Evolutionary conservation across 2,888 invertebrate species (phyloP), one percentile per base, ranked within the genome.

Genomic region (Psylliodes chrysocephalus): DNA sequence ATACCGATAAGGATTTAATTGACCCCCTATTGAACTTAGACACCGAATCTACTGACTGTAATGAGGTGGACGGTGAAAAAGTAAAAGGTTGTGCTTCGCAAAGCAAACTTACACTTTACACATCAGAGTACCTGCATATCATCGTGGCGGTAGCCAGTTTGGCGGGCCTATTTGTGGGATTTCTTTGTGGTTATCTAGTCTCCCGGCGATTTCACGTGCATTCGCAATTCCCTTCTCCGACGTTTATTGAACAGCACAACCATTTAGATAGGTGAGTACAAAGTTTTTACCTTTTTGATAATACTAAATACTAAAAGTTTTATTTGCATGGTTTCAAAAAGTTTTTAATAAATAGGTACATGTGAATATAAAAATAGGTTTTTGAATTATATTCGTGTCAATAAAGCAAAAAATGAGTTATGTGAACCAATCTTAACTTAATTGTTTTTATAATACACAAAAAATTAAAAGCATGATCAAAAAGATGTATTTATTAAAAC

Each of bases 121-220:
- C 91, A 46, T 91, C 93, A 1, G 91, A 92, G 77, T 92, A 93
- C 1, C 83, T 94, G 68, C 90, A 92, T 57, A 90, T 93, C 46
- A 91, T 93, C 6, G 90, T 94, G 55, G 90, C 91, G 8, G 71
- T 71, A 15, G 91, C 93, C 49, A 91, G 93, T 77, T 86, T 94
- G 63, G 89, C 91, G 55, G 92, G 93, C 10, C 85, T 94, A 67
- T 88, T 93, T 79, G 87, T 93, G 66, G 94, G 94, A 62, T 94
- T 95, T 81, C 88, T 92, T 68, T 90, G 91, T 68, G 94, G 94
- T 38, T 95, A 91, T 80, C 88, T 92, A 76, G 92, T 94, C 81
- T 92, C 93, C 22, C 87, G 91, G 78, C 86, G 91, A 84, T 89
- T 91, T 86, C 90, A 90, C 75, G 74, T 77, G 51, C 89, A 89